A percentile compares a stretch with the other conserved stretches of the same genome.
phyloP scores from a whole-genome alignment of 37 sponge, comb jelly and placozoan species.

The Tethya wilhelma region DNA sequence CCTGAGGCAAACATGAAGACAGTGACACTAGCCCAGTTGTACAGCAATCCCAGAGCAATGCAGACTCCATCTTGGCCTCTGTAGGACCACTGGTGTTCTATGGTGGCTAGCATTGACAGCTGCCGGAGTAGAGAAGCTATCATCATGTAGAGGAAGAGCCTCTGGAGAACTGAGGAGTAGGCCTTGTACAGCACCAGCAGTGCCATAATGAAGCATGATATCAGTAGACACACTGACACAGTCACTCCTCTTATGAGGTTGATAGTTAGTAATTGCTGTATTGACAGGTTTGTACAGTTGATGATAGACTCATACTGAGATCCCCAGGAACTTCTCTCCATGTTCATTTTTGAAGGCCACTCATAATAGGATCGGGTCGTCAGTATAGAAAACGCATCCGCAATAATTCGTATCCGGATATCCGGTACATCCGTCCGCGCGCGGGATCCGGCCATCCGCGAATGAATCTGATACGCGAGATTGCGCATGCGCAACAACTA shows the following conservation, averaged over 20 bases:
- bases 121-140: not conserved
- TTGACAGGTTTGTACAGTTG: conserved; percentile 1
- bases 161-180: not conserved
- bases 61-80: not conserved
- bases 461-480: no score
- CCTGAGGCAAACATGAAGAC: not conserved
- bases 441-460: no score
- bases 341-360: no score
- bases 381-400: no score
- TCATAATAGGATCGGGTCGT: no score
- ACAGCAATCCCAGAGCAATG: not conserved
- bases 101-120: not conserved
- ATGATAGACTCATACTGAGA: conserved; percentile 1
- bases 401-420: no score
- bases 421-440: no score
- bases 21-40: not conserved
- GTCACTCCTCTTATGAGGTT: not conserved
- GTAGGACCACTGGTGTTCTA: conserved; percentile 2
- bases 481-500: no score
- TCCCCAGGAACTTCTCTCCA: no score
- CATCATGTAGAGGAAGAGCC: not conserved
- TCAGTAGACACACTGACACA: not conserved
- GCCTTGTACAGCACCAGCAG: not conserved
- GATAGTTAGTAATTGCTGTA: not conserved
- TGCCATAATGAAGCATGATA: not conserved